Evolutionary conservation across 1,140 invertebrate species (phyloP).

Genomic region (Platyscapa corneri): DNA sequence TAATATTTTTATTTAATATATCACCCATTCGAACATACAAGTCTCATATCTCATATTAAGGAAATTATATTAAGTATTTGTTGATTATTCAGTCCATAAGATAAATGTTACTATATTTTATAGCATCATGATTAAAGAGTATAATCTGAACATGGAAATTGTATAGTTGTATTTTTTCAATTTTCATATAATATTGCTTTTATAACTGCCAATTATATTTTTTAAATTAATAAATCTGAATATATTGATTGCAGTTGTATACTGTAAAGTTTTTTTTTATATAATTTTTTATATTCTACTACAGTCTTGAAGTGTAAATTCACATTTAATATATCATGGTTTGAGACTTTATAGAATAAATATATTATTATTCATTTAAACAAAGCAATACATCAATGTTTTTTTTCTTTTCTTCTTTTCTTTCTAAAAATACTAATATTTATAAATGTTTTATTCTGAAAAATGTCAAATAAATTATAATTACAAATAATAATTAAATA

Average conservation of each 20-base stretch:
- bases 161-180: conserved; percentile 41
- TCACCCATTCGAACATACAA: conserved; percentile 54
- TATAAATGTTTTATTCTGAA: conserved; percentile 42
- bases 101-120: conserved; percentile 44
- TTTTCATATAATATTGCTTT: conserved; percentile 29
- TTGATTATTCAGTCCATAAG: conserved; percentile 45
- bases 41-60: conserved; percentile 50
- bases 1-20: conserved; percentile 52
- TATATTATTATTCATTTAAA: conserved; percentile 39
- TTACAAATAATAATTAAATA: conserved; percentile 39
- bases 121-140: conserved; percentile 48
- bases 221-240: conserved; percentile 39
- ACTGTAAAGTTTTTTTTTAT: conserved; percentile 32
- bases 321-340: conserved; percentile 33
- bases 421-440: conserved; percentile 45
- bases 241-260: conserved; percentile 28
- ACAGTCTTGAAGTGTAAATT: conserved; percentile 40
- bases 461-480: conserved; percentile 23
- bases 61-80: conserved; percentile 47
- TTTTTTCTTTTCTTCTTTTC: conserved; percentile 15
- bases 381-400: conserved; percentile 43
- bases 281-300: conserved; percentile 38
- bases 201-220: conserved; percentile 45
- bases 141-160: conserved; percentile 41
- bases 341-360: conserved; percentile 33